Conservation (phyloP, 2,113 vertebrate species). For the Trichomycterus rosablanca region DNA sequence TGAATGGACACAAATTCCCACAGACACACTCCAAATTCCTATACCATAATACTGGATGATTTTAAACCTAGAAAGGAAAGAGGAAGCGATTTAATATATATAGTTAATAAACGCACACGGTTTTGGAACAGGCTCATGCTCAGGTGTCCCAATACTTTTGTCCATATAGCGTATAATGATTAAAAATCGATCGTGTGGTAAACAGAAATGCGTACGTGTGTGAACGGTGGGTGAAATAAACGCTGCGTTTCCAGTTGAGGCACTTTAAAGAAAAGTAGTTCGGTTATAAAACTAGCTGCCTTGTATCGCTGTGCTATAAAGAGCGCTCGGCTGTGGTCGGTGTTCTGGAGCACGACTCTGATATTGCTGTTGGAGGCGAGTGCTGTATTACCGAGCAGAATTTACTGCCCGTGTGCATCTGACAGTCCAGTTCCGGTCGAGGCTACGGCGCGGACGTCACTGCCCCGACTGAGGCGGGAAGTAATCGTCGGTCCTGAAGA, state of each 20-base stretch:
- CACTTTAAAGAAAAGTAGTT: slow-evolving; percentile 38
- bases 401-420: background rate
- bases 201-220: too few species aligned
- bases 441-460: background rate
- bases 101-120: too few species aligned
- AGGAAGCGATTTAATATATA: too few species aligned
- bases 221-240: background rate
- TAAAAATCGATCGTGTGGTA: too few species aligned
- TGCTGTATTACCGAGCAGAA: background rate
- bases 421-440: background rate
- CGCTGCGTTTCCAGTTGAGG: slow-evolving; percentile 29
- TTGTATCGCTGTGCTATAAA: slow-evolving; percentile 39
- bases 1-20: too few species aligned
- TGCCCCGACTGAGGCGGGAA: slow-evolving; percentile 72
- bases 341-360: slow-evolving; percentile 8
- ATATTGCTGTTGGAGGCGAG: slow-evolving; percentile 30
- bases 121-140: too few species aligned
- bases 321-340: slow-evolving; percentile 31
- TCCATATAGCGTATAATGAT: too few species aligned
- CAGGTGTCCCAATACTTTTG: too few species aligned
- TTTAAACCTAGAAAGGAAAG: too few species aligned
- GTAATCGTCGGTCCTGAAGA: slow-evolving; percentile 89
- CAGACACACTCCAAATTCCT: too few species aligned
- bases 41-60: too few species aligned
- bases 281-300: slow-evolving; percentile 46